These are phyloP conservation scores for Coelopa pilipes DNA, from an alignment of 2,888 invertebrate species.

Conservation along the genomic window DNA sequence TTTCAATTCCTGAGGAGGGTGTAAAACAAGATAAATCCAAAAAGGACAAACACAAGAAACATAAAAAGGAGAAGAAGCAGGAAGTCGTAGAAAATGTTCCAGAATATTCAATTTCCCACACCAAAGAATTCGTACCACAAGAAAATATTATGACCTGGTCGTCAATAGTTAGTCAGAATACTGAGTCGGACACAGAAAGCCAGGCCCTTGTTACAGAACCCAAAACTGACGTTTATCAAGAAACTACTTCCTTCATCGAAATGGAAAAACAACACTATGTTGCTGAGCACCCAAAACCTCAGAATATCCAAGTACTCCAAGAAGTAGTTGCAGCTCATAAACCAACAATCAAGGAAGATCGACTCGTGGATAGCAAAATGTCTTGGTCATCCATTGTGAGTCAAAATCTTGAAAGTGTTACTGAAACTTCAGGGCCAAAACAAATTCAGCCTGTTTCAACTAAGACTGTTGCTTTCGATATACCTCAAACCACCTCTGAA, in stretches of 20 bases:
- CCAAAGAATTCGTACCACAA: neutral
- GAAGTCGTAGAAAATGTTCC: neutral
- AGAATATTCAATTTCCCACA: no score
- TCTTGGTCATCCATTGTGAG: slow-evolving; percentile 41
- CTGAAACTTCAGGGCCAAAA: no score
- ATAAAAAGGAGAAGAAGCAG: neutral
- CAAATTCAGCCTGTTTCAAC: neutral
- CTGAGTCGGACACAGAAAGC: neutral
- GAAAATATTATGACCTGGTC: slow-evolving; percentile 34
- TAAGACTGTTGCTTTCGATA: neutral
- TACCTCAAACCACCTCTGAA: neutral
- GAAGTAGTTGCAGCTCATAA: neutral
- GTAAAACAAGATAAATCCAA: neutral
- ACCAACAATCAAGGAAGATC: neutral
- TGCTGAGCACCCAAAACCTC: neutral
- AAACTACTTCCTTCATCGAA: slow-evolving; percentile 25
- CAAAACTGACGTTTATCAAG: slow-evolving; percentile 12
- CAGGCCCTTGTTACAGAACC: neutral
- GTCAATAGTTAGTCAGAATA: slow-evolving; percentile 34
- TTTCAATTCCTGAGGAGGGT: no score
- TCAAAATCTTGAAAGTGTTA: neutral
- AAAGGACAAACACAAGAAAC: neutral
- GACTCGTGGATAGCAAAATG: neutral
- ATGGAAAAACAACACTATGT: slow-evolving; percentile 24
- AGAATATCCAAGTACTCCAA: neutral